phyloP scores from a whole-genome alignment of 1,140 invertebrate genomes.

The Hyles vespertilio region DNA sequence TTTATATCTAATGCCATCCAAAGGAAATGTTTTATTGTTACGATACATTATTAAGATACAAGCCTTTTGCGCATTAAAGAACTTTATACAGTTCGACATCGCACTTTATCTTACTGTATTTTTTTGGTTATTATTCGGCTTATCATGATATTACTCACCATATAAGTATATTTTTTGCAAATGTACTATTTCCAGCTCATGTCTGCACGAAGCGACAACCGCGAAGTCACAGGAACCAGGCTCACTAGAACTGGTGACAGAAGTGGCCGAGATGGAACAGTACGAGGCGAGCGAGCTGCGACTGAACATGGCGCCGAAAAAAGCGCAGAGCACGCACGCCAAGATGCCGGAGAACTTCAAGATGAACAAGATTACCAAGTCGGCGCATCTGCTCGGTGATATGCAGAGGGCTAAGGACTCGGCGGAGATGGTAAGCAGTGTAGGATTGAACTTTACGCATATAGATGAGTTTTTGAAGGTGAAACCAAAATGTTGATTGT shows the following conservation, averaged over 20 bases:
- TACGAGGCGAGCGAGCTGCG: conserved; percentile 25
- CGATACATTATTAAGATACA: too few species aligned
- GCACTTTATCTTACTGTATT: too few species aligned
- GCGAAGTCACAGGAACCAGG: conserved; percentile 11
- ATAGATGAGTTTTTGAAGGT: too few species aligned
- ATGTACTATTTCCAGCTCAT: conserved; percentile 34
- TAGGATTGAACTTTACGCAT: too few species aligned
- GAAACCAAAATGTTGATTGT: too few species aligned
- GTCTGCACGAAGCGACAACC: conserved; percentile 21
- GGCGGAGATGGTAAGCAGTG: background rate
- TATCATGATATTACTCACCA: too few species aligned
- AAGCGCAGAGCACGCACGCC: conserved; percentile 54
- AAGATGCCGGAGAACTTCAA: conserved; percentile 9
- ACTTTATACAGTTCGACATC: too few species aligned
- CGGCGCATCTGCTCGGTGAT: conserved; percentile 2
- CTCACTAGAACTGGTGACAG: conserved; percentile 12
- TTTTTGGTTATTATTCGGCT: too few species aligned
- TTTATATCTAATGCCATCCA: too few species aligned
- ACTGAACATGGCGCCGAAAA: conserved; percentile 47
- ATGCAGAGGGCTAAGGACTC: conserved; percentile 2
- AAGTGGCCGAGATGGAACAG: conserved; percentile 23
- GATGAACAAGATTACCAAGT: conserved; percentile 11
- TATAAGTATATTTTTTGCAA: too few species aligned
- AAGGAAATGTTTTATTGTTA: too few species aligned
- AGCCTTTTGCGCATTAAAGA: too few species aligned